Percentiles rank a stretch among this genome's conserved stretches.
Conservation (phyloP, 2,797 vertebrate species). For the Anisognathus igniventris region DNA sequence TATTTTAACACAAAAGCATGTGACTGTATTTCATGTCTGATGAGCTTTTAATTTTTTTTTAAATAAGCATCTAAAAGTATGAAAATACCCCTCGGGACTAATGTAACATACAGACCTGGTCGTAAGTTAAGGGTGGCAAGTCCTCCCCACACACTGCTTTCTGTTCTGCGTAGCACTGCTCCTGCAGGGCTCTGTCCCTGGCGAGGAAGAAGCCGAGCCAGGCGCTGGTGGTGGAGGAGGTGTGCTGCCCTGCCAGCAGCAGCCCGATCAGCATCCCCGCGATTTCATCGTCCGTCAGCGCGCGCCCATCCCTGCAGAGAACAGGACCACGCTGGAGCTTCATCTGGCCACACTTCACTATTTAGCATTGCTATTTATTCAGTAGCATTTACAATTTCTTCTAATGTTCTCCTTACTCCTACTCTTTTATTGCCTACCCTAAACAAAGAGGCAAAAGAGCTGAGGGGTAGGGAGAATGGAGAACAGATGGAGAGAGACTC, state of each 20-base stretch:
- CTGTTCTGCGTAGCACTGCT: slow-evolving; percentile 88
- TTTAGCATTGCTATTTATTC: neutral
- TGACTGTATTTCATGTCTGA: rapidly evolving
- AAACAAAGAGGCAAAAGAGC: neutral
- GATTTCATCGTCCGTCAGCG: slow-evolving; percentile 84
- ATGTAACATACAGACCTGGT: slow-evolving; percentile 80
- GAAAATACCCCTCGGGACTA: neutral
- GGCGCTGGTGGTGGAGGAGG: slow-evolving; percentile 93
- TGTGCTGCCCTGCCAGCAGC: slow-evolving; percentile 94
- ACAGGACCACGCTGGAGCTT: neutral
- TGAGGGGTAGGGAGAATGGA: neutral
- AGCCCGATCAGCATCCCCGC: slow-evolving; percentile 93
- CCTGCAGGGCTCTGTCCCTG: slow-evolving; percentile 83
- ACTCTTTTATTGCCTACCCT: neutral
- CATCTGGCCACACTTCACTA: neutral
- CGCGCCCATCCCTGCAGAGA: slow-evolving; percentile 79
- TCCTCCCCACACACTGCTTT: slow-evolving; percentile 83
- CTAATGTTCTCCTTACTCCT: neutral
- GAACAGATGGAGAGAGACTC: neutral
- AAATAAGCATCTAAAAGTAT: neutral
- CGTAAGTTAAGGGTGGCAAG: slow-evolving; percentile 81
- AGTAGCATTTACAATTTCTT: neutral
- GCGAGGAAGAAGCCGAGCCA: slow-evolving; percentile 97
- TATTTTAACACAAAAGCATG: neutral
- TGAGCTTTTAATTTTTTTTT: neutral